These are phyloP conservation scores for Clamator glandarius DNA, from an alignment of 2,797 vertebrate species.

Conservation along the genomic window DNA sequence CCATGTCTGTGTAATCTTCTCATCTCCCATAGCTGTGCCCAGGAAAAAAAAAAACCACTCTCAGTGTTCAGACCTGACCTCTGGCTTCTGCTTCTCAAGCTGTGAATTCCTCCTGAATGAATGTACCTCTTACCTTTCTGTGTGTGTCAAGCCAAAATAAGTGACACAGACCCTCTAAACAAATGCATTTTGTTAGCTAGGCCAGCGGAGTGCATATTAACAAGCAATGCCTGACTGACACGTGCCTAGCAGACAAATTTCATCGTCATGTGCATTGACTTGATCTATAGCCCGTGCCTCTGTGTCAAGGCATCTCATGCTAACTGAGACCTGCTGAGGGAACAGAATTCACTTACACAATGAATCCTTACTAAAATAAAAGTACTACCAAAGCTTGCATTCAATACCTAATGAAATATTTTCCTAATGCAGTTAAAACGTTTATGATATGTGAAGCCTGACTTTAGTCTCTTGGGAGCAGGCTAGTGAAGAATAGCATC, in stretches of 20 bases:
- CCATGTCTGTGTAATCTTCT: not conserved
- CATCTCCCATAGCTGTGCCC: not conserved
- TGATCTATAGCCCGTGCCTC: not conserved
- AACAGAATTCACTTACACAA: not conserved
- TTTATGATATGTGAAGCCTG: constrained; percentile 8
- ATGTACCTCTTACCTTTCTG: not conserved
- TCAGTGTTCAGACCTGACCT: not conserved
- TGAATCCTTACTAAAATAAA: not conserved
- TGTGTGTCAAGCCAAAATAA: not conserved
- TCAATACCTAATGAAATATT: constrained; percentile 36
- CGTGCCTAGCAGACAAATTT: not conserved
- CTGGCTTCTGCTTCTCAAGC: not conserved
- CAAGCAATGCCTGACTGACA: not conserved
- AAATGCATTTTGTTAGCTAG: not conserved
- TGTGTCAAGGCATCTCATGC: not conserved
- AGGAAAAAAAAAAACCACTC: not conserved
- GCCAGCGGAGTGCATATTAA: not conserved
- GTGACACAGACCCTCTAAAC: not conserved
- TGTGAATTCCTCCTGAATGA: not conserved
- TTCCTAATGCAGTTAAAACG: not conserved
- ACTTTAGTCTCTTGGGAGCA: constrained; percentile 35
- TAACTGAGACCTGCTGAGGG: not conserved
- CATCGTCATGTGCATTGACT: not conserved
- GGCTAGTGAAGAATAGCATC: constrained; percentile 45
- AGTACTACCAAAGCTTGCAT: not conserved